phyloP scores from a whole-genome alignment of 2,113 vertebrate species.

The Hymenochirus boettgeri region DNA sequence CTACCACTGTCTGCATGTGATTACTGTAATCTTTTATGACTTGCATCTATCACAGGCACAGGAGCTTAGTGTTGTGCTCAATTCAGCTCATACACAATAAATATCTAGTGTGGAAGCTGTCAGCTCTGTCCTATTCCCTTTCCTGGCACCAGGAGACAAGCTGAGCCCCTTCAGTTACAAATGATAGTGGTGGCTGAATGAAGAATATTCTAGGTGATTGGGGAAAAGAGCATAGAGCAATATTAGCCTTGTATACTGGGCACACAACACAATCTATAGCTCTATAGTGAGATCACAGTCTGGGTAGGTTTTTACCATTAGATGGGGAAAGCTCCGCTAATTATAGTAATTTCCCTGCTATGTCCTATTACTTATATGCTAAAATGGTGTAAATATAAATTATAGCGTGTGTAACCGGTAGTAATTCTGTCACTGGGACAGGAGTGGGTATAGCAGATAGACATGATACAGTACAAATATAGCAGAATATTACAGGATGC shows the following conservation, averaged over 20 bases:
- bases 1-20: conserved; percentile 74
- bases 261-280: background rate
- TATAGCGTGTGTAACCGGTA: too few relatives aligned
- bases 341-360: too few relatives aligned
- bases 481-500: too few relatives aligned
- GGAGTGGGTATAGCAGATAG: too few relatives aligned
- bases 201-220: background rate
- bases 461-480: too few relatives aligned
- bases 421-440: too few relatives aligned
- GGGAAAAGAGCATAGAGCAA: background rate
- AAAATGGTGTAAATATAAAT: too few relatives aligned
- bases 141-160: background rate
- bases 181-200: background rate
- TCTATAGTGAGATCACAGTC: too few relatives aligned
- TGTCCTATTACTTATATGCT: too few relatives aligned
- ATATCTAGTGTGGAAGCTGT: conserved; percentile 52
- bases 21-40: conserved; percentile 81
- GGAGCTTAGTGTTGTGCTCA: conserved; percentile 52
- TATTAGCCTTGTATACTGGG: background rate
- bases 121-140: conserved; percentile 30
- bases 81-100: conserved; percentile 49
- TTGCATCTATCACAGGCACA: conserved; percentile 61
- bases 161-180: background rate
- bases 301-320: too few relatives aligned
- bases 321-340: too few relatives aligned